Evolutionary conservation across 2,888 invertebrate genomes (phyloP), one percentile per base, ranked within the genome.

Genomic region (Adineta ricciae): DNA sequence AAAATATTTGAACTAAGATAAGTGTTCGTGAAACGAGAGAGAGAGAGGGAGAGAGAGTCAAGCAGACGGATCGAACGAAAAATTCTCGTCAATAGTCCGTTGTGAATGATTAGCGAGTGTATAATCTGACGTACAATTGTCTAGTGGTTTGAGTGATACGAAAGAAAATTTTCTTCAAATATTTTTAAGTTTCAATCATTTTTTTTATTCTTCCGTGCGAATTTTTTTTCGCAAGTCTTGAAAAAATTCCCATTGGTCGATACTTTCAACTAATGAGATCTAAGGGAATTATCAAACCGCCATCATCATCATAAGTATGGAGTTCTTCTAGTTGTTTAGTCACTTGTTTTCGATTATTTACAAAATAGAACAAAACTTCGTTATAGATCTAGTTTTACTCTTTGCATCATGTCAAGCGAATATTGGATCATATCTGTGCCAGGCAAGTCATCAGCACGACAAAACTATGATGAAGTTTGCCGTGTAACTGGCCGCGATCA

Each of bases 401-500:
- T 64, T 4, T 14, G 14, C 38, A 41, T 41, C 8, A 78, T 78
- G 78, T 41, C 50, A 27, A 83, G 84, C 32, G 84, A 86, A 46
- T 86, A 84, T 84, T 86, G 86, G 86, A 49, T 84, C 8, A 86
- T 86, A 36, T 84, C 84, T 38, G 86, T 83, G 2, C 86, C 86
- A n/a, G 86, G 86, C 2, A 82, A 84, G 41, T 56, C 78, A n/a
- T 56, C 86, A 49, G 56, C 86, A 54, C 46, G 54, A 84, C 84
- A 86, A 38, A 84, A 78, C 2, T 86, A 82, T 84, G 83, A 86
- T 64, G 52, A 83, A 32, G 24, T 84, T 21, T 84, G 46, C 54
- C 54, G 82, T 32, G 64, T 56, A 56, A 36, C 54, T 9, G 27
- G 73, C 38, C 38, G 41, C 14, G 78, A 78, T 78, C 83, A 93